A percentile compares a stretch with the other conserved stretches of the same genome.
Conservation (phyloP, 2,888 invertebrate species). For the Euplexia lucipara region DNA sequence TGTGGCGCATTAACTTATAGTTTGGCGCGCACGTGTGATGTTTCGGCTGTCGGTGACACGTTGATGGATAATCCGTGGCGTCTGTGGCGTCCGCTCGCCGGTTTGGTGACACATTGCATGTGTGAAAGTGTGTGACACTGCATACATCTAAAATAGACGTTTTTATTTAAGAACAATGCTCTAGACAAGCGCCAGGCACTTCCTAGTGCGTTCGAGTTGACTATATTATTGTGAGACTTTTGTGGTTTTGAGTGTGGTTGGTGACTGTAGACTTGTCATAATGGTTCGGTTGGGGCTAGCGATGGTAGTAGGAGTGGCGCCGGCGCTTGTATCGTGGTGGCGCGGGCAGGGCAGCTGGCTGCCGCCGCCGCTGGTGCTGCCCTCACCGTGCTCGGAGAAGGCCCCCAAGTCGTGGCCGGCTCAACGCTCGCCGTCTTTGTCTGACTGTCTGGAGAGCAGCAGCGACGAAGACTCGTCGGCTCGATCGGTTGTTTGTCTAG, state of each 20-base stretch:
- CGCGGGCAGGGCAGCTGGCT: conserved; percentile 80
- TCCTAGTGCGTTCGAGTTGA: conserved; percentile 69
- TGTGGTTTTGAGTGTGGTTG: conserved; percentile 32
- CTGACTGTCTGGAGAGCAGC: conserved; percentile 87
- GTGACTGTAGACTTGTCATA: conserved; percentile 51
- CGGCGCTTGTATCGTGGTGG: conserved; percentile 89
- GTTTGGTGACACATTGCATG: conserved; percentile 78
- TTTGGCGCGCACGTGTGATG: conserved; percentile 67
- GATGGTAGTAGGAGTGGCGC: conserved; percentile 90
- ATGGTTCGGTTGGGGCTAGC: conserved; percentile 88
- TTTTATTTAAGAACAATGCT: conserved; percentile 83
- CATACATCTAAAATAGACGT: conserved; percentile 84
- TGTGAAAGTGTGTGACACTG: conserved; percentile 81
- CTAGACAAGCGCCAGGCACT: conserved; percentile 63
- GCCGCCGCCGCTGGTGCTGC: conserved; percentile 73
- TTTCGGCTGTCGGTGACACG: conserved; percentile 65
- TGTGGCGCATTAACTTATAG: conserved; percentile 54
- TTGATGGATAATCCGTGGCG: conserved; percentile 77
- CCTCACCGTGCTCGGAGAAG: conserved; percentile 75
- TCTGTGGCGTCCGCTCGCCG: conserved; percentile 74
- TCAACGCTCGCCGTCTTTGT: conserved; percentile 85
- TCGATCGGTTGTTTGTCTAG: conserved; percentile 86
- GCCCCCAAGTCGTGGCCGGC: conserved; percentile 79
- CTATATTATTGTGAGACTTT: conserved; percentile 63
- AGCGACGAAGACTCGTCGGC: conserved; percentile 86